These are phyloP conservation scores for Apomyelois bistriatella DNA, from an alignment of 2,888 invertebrate genomes.

Conservation along the genomic window DNA sequence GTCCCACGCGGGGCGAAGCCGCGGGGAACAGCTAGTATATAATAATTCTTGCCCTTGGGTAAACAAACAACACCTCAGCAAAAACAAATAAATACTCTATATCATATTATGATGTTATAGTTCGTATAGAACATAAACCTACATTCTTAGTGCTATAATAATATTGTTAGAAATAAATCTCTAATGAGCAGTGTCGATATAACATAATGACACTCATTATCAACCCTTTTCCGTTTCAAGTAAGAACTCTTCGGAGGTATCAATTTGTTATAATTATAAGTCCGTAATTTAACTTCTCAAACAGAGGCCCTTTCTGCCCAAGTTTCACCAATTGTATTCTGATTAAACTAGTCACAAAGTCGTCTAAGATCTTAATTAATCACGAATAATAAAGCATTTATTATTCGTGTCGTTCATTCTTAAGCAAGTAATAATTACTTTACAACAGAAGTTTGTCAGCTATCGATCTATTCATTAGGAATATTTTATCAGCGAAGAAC, in stretches of 20 bases:
- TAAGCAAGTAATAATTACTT: constrained; percentile 2
- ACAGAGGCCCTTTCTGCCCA: neutral
- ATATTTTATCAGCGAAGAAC: neutral
- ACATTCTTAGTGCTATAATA: no score
- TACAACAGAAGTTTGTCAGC: neutral
- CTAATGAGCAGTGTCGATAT: no score
- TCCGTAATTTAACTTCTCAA: constrained; percentile 8
- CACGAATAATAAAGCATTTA: constrained; percentile 8
- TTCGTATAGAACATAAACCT: no score
- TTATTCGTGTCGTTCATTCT: neutral
- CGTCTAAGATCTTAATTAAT: constrained; percentile 6
- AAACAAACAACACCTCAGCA: no score
- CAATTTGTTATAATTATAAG: constrained; percentile 11
- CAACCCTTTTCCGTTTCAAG: neutral
- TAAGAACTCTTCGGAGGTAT: constrained; percentile 1
- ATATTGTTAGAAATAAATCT: no score
- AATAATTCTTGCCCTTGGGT: no score
- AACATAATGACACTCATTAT: constrained; percentile 6
- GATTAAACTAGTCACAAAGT: constrained; percentile 11
- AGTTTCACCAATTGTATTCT: constrained; percentile 4
- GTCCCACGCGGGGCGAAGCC: no score
- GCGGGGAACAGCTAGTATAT: no score
- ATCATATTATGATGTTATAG: no score
- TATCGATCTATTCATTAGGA: neutral
- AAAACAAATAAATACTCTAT: no score